Evolutionary conservation across 1,140 invertebrate genomes (phyloP).

Genomic region (Apocrypta bakeri): DNA sequence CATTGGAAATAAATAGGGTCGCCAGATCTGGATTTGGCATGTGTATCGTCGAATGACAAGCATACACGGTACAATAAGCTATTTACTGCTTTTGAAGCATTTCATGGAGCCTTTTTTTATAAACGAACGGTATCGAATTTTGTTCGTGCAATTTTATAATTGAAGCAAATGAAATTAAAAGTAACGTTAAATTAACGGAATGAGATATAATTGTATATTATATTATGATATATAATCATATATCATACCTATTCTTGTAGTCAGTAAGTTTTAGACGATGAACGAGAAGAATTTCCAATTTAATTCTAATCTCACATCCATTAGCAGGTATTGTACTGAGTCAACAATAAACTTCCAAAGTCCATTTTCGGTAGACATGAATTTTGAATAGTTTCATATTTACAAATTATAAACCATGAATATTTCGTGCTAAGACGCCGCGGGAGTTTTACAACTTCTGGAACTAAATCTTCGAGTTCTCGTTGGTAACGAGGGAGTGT

Average conservation of each 20-base stretch:
- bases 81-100: no score
- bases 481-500: background rate
- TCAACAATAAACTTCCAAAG: background rate
- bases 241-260: no score
- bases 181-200: background rate
- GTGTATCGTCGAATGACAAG: background rate
- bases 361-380: background rate
- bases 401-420: background rate
- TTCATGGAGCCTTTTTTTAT: no score
- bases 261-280: no score
- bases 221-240: no score
- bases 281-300: no score
- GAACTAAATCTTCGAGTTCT: background rate
- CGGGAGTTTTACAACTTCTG: background rate
- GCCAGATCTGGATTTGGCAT: background rate
- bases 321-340: background rate
- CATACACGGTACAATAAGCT: no score
- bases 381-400: background rate
- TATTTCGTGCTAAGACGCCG: background rate
- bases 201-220: background rate
- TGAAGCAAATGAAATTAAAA: background rate
- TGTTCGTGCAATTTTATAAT: background rate
- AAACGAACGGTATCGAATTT: background rate
- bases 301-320: no score
- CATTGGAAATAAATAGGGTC: slow-evolving; percentile 5